Evolutionary conservation across 2,888 invertebrate species (phyloP), one percentile per base, ranked within the genome.

Genomic region (Leptinotarsa rubiginosa): DNA sequence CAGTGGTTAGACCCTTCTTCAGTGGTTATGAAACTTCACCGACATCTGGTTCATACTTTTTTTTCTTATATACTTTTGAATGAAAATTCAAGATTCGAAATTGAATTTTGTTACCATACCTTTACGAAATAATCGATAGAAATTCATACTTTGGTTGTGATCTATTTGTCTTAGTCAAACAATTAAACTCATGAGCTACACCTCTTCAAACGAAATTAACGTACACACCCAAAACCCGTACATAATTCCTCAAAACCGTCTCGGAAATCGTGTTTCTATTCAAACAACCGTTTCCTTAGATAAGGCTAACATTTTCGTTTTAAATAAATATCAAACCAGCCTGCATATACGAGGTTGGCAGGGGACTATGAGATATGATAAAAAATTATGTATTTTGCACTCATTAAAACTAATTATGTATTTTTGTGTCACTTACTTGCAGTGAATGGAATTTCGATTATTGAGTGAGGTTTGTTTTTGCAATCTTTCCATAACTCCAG

Each of bases 271-370:
- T 71, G 72, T 78, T 75, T 76, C 74, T 75, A 77, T 71, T 74
- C 82, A 81, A 82, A 83, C 81, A 83, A 82, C 81, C 82, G 82
- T 82, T 83, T 83, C 83, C 83, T 82, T 72, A 82, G 83, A 83
- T 83, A 84, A 84, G 82, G 81, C 81, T 62, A 52, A 16, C 62
- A 31, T 62, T 62, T 62, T 62, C 31, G n/a, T 62, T 62, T 62
- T 41, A 18, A 62, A 62, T 62, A 62, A 62, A 62, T 62, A 62
- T 62, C 59, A 59, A 62, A 62, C 62, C 41, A 62, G 41, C 62
- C 62, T 62, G 62, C 62, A 62, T 62, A 62, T 41, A 62, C 62
- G 62, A 31, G 22, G 62, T 31, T 41, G 41, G 62, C n/a, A 18
- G 41, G 41, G 62, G 52, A 52, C 31, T 22, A 22, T 10, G 47